Conservation (phyloP, 1,140 invertebrate genomes). For the Ostrea denselamellosa region DNA sequence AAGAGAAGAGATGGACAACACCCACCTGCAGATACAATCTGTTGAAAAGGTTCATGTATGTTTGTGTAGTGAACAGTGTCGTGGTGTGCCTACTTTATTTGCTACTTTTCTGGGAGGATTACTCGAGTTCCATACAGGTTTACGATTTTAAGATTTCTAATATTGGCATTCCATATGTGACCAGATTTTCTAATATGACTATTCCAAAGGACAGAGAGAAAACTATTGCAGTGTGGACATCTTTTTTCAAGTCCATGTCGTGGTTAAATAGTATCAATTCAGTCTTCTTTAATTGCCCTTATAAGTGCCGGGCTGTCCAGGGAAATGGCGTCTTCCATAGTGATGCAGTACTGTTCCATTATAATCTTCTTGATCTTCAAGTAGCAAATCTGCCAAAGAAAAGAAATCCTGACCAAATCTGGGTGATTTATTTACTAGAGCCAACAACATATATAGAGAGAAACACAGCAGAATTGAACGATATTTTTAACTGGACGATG, state of each 20-base stretch:
- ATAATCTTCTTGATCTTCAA: not conserved
- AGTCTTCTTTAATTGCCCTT: not conserved
- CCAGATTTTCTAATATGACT: not conserved
- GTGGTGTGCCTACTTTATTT: not conserved
- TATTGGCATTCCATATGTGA: not conserved
- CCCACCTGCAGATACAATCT: not conserved
- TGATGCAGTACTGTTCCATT: constrained; percentile 4
- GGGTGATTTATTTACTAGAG: constrained; percentile 67
- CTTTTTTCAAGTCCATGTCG: not conserved
- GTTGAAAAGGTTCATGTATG: not conserved
- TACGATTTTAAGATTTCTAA: not conserved
- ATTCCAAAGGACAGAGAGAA: not conserved
- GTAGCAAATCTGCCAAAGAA: not conserved
- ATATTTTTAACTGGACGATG: constrained; percentile 70
- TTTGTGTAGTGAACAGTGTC: not conserved
- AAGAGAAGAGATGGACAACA: not conserved
- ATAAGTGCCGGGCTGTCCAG: not conserved
- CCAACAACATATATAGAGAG: constrained; percentile 63
- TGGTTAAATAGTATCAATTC: not conserved
- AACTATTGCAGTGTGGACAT: constrained; percentile 1
- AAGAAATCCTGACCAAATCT: constrained; percentile 57
- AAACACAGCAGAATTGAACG: constrained; percentile 52
- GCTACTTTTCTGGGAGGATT: not conserved
- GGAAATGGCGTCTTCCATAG: not conserved
- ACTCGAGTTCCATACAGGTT: not conserved